These are phyloP conservation scores for Cataglyphis livida DNA, from an alignment of 2,888 invertebrate species.

Conservation along the genomic window DNA sequence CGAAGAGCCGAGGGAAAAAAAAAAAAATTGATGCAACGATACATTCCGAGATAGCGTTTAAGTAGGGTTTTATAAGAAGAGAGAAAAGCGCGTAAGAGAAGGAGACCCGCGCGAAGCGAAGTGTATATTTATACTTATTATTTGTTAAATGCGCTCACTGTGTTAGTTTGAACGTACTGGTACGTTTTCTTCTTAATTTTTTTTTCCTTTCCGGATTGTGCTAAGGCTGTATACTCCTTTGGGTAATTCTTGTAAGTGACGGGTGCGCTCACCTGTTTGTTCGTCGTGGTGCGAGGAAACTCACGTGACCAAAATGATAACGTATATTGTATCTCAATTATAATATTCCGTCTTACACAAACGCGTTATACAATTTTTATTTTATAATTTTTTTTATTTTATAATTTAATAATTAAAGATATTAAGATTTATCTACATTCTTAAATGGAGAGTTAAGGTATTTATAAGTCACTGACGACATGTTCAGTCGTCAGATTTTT, in stretches of 20 bases:
- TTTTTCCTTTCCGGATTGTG: conserved; percentile 22
- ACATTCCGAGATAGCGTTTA: conserved; percentile 73
- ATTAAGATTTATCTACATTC: neutral
- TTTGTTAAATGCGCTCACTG: conserved; percentile 75
- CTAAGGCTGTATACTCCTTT: conserved; percentile 36
- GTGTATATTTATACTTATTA: conserved; percentile 46
- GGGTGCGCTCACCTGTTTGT: conserved; percentile 33
- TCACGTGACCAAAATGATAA: conserved; percentile 23
- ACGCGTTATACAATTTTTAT: neutral
- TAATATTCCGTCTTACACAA: neutral
- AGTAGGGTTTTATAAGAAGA: conserved; percentile 51
- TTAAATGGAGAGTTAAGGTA: conserved; percentile 1
- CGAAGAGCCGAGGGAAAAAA: conserved; percentile 46
- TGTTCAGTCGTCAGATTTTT: conserved; percentile 20
- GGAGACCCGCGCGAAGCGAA: conserved; percentile 34
- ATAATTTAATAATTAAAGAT: neutral
- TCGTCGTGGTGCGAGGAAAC: neutral
- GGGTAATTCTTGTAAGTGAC: conserved; percentile 47
- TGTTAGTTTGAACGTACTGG: conserved; percentile 82
- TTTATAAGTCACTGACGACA: conserved; percentile 32
- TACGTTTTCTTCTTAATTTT: conserved; percentile 77
- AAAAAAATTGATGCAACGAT: conserved; percentile 50
- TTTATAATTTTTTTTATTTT: no score
- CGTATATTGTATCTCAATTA: conserved; percentile 11
- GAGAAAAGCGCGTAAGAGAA: conserved; percentile 9